phyloP scores from a whole-genome alignment of 2,113 vertebrate species.

The Saguinus midas region DNA sequence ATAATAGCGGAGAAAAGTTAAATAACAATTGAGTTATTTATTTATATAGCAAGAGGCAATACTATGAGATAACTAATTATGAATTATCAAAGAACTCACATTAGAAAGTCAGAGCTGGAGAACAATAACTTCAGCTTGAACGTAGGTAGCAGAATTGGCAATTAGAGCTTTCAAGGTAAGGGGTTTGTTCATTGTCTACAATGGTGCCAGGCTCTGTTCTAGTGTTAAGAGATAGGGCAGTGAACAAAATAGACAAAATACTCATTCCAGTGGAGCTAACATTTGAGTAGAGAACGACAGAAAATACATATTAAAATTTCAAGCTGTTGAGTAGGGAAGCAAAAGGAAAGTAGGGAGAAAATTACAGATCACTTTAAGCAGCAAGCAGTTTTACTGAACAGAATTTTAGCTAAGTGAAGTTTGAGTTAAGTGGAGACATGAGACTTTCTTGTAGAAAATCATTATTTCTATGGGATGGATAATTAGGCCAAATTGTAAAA shows the following conservation, averaged over 20 bases:
- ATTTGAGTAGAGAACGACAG: neutral
- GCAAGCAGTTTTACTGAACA: neutral
- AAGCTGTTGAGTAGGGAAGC: neutral
- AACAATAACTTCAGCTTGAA: neutral
- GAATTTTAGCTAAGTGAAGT: neutral
- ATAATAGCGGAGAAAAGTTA: neutral
- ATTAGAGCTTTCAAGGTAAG: neutral
- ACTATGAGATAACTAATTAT: neutral
- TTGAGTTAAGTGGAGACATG: neutral
- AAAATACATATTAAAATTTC: neutral
- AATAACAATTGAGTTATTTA: neutral
- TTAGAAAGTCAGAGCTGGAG: neutral
- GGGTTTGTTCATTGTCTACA: neutral
- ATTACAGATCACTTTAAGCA: neutral
- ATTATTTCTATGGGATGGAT: neutral
- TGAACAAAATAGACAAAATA: neutral
- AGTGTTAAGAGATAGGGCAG: neutral
- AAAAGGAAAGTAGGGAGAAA: neutral
- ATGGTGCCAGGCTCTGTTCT: neutral
- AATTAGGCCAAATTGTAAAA: neutral
- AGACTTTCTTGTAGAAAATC: neutral
- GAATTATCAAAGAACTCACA: neutral
- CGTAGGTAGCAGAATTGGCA: neutral
- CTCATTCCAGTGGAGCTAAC: neutral
- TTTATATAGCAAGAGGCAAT: neutral